Percentiles rank a stretch among this genome's conserved stretches.
phyloP scores from a whole-genome alignment of 2,113 vertebrate genomes.

The Dromaius novaehollandiae region DNA sequence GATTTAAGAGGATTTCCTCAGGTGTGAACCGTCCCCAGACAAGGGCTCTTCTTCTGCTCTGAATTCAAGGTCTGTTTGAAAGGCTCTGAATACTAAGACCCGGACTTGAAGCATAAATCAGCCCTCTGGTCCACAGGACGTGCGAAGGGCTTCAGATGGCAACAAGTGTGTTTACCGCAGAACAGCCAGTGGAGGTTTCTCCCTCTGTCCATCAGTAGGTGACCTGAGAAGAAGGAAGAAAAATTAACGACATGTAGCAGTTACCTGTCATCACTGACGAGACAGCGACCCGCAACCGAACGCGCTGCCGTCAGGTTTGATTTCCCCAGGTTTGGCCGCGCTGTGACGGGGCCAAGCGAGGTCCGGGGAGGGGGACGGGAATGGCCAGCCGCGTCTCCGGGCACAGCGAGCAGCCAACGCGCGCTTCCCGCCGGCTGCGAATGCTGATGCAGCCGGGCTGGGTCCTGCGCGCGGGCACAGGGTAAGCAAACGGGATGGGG shows the following conservation, averaged over 20 bases:
- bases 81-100: background rate
- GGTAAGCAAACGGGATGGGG: background rate
- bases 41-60: accelerated
- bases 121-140: background rate
- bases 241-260: background rate
- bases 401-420: accelerated
- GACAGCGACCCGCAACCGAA: accelerated
- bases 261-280: accelerated
- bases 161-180: background rate
- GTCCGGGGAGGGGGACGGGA: background rate
- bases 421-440: background rate
- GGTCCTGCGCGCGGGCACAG: background rate
- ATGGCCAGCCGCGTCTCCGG: accelerated
- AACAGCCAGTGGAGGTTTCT: background rate
- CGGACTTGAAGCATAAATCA: background rate
- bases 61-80: background rate
- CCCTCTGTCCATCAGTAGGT: background rate
- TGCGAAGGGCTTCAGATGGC: background rate
- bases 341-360: background rate
- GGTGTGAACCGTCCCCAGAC: background rate
- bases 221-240: background rate
- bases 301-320: too few relatives aligned
- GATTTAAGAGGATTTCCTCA: background rate
- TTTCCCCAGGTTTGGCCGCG: background rate
- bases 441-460: accelerated